phyloP scores from a whole-genome alignment of 2,888 invertebrate species.

The Heteropelma amictum region DNA sequence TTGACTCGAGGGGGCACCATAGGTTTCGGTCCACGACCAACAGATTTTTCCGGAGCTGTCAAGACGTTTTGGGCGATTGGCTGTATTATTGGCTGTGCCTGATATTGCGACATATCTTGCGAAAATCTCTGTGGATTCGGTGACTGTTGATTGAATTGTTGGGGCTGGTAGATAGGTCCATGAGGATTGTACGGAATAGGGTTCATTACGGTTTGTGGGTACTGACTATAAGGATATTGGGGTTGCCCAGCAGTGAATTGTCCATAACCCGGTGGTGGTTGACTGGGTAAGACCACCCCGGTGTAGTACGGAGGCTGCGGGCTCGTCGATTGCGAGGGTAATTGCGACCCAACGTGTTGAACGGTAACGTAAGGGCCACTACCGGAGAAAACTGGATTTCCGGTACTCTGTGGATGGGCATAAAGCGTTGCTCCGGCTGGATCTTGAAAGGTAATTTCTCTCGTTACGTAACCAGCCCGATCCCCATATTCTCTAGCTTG shows the following conservation, averaged over 20 bases:
- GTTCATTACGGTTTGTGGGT: constrained; percentile 73
- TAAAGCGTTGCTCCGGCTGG: constrained; percentile 62
- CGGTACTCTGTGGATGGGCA: constrained; percentile 66
- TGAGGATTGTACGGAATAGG: constrained; percentile 71
- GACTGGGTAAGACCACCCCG: constrained; percentile 66
- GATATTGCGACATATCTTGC: constrained; percentile 73
- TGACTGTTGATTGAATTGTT: constrained; percentile 71
- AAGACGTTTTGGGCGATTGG: constrained; percentile 74
- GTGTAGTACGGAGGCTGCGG: constrained; percentile 73
- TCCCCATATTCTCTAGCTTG: constrained; percentile 68
- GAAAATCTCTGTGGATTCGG: constrained; percentile 74
- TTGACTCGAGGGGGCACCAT: constrained; percentile 75
- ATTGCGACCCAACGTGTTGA: constrained; percentile 66
- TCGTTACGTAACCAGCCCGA: constrained; percentile 71
- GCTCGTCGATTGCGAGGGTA: constrained; percentile 70
- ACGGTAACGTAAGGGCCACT: constrained; percentile 71
- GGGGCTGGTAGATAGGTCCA: constrained; percentile 67
- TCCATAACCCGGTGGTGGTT: constrained; percentile 66
- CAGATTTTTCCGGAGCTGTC: constrained; percentile 65
- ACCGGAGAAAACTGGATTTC: constrained; percentile 68
- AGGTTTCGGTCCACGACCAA: constrained; percentile 73
- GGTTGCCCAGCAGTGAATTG: constrained; percentile 60
- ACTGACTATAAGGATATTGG: constrained; percentile 72
- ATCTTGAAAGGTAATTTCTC: constrained; percentile 72
- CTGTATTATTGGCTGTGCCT: constrained; percentile 74